A percentile compares a stretch with the other conserved stretches of the same genome.
Evolutionary conservation across 2,888 invertebrate genomes (phyloP).

Genomic region (Chrysotoxum bicinctum): DNA sequence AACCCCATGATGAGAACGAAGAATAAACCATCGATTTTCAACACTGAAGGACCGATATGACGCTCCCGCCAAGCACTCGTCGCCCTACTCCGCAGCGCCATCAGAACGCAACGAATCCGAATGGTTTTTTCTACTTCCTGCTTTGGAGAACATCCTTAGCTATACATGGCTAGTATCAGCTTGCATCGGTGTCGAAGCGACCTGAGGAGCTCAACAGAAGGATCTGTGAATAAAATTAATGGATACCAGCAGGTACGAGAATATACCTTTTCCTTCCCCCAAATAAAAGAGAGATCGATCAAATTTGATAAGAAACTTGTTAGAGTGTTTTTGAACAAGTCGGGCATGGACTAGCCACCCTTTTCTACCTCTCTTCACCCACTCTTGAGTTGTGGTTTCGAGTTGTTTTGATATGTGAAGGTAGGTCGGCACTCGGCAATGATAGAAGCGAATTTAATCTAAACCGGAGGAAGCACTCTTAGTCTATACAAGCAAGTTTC

Average conservation of each 20-base stretch:
- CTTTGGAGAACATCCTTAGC: background rate
- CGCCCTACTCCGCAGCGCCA: background rate
- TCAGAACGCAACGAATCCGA: background rate
- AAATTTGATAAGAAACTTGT: constrained; percentile 71
- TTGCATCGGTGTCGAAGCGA: background rate
- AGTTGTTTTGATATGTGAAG: constrained; percentile 53
- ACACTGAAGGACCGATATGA: constrained; percentile 9
- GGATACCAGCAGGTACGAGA: constrained; percentile 43
- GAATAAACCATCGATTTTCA: constrained; percentile 59
- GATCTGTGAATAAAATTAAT: constrained; percentile 70
- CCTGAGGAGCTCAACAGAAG: constrained; percentile 34
- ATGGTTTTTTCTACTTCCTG: background rate
- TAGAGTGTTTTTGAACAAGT: constrained; percentile 51
- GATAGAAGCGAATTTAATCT: constrained; percentile 67
- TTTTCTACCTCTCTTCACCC: background rate
- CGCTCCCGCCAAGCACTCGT: background rate
- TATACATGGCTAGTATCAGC: background rate
- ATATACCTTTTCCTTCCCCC: background rate
- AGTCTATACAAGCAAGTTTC: constrained; percentile 31
- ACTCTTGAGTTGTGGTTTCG: constrained; percentile 48
- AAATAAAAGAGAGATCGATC: constrained; percentile 63
- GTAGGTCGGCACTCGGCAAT: constrained; percentile 43
- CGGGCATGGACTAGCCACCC: background rate
- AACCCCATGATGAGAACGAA: constrained; percentile 26
- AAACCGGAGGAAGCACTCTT: constrained; percentile 40